Base-by-base conservation (phyloP, 2,113 vertebrate species). In the Platysteira castanea region DNA sequence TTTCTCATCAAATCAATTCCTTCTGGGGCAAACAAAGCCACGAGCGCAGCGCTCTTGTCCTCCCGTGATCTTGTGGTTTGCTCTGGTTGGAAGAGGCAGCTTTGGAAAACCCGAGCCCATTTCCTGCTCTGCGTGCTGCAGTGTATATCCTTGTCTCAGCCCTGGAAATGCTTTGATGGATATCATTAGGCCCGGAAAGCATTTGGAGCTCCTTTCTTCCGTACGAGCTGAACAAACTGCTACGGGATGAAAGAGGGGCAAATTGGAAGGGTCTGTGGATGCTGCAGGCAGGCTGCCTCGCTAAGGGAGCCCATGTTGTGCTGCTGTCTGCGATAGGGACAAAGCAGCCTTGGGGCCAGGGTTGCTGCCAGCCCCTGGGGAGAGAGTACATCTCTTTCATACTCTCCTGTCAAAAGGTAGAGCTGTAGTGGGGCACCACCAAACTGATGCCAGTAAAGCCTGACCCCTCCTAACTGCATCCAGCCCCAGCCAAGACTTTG, bases 91-190 rank as follows among this genome's bases (percentile, higher is more conserved):
- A 95, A 91, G 87, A 92, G 61, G 57, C 90, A 77, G 79, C 88
- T 83, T 54, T 95, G 94, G 92, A 87, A 92, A 93, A 67, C 61
- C 94, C 86, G 17, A 90, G 95, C 87, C 86, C 84, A 79, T 96
- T 97, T 97, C 97, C 96, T 97, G 94, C 93, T 90, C 94, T 84
- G 91, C 39, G 10, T 81, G 84, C 95, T 56, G 87, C 90, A 89
- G 92, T 73, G 94, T 79, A 37, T 87, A 95, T 94, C 96, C 95
- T 97, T 8, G 92, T 56, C 85, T 93, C 82, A 82, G 93, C 80
- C 83, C 84, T 97, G 97, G 97, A 97, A 97, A 97, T 19, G 79
- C 97, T 97, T 97, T 97, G 97, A 97, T 97, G 97, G 97, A 94
- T 97, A 97, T 97, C 97, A 96, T 97, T 97, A 97, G 97, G 93